phyloP scores from a whole-genome alignment of 2,113 vertebrate genomes.

The Brevimyrus niger region DNA sequence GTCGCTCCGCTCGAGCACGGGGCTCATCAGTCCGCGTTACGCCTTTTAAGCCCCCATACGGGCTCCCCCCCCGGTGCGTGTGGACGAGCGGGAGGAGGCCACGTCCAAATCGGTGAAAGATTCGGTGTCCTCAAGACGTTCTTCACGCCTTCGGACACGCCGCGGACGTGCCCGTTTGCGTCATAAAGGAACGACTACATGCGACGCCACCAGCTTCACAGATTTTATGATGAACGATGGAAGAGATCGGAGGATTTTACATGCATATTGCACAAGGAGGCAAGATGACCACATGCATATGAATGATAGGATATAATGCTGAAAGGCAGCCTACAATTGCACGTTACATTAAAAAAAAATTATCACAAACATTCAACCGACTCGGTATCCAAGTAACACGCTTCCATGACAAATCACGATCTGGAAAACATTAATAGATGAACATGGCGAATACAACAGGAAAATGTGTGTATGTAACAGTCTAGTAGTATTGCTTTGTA shows the following conservation, averaged over 20 bases:
- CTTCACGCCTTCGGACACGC: not conserved
- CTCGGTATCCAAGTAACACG: not conserved
- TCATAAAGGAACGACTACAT: not conserved
- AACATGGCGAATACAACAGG: not conserved
- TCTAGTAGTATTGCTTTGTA: not conserved
- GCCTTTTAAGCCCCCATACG: not conserved
- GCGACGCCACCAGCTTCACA: not conserved
- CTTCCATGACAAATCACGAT: not conserved
- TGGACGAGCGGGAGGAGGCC: not conserved
- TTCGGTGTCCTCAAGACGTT: not conserved
- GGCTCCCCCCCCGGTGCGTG: not conserved
- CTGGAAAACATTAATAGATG: not conserved
- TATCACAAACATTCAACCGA: not conserved
- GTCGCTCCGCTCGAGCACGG: not conserved
- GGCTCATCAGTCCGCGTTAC: not conserved
- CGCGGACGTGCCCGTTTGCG: not conserved
- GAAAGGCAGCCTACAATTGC: not conserved
- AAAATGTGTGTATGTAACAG: too few species aligned
- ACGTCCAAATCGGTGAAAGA: not conserved
- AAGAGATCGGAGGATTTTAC: not conserved
- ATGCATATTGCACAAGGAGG: conserved; percentile 15
- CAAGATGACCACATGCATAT: not conserved
- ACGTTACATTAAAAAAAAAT: not conserved
- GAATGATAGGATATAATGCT: not conserved
- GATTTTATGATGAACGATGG: not conserved